These are phyloP conservation scores for Sinonovacula constricta DNA, from an alignment of 1,140 invertebrate species.

Conservation along the genomic window DNA sequence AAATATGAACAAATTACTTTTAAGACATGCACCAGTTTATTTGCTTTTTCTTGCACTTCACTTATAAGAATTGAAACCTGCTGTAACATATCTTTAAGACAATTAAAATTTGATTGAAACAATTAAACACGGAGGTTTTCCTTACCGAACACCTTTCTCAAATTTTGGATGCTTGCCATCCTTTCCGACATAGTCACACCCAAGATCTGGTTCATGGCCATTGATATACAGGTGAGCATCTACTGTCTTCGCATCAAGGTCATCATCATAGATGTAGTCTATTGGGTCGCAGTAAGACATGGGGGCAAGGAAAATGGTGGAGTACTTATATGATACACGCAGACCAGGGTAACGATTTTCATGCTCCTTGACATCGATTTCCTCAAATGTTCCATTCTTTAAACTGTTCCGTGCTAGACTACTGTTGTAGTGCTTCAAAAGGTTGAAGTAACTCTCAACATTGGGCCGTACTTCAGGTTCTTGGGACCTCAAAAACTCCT, in stretches of 20 bases:
- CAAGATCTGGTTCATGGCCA: slow-evolving; percentile 69
- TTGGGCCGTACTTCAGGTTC: slow-evolving; percentile 72
- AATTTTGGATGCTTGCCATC: slow-evolving; percentile 69
- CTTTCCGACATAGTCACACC: no score
- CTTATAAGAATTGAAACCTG: no score
- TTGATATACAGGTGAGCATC: slow-evolving; percentile 79
- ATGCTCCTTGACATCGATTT: slow-evolving; percentile 76
- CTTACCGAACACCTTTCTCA: slow-evolving; percentile 77
- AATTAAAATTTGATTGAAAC: no score
- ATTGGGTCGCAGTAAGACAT: slow-evolving; percentile 79
- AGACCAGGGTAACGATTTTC: slow-evolving; percentile 75
- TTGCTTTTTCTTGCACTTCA: no score
- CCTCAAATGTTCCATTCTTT: slow-evolving; percentile 69
- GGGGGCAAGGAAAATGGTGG: slow-evolving; percentile 79
- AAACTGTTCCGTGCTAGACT: slow-evolving; percentile 63
- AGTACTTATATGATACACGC: slow-evolving; percentile 73
- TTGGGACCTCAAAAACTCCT: slow-evolving; percentile 77
- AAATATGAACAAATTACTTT: no score
- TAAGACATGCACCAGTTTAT: no score
- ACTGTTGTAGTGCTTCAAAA: slow-evolving; percentile 78
- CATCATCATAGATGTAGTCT: slow-evolving; percentile 79
- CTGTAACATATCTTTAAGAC: no score
- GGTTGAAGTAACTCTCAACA: slow-evolving; percentile 77
- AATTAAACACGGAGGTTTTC: no score
- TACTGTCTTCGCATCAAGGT: slow-evolving; percentile 77